Percentiles rank a stretch among this genome's conserved stretches.
Evolutionary conservation across 2,888 invertebrate species (phyloP).

Genomic region (Acronicta leporina): DNA sequence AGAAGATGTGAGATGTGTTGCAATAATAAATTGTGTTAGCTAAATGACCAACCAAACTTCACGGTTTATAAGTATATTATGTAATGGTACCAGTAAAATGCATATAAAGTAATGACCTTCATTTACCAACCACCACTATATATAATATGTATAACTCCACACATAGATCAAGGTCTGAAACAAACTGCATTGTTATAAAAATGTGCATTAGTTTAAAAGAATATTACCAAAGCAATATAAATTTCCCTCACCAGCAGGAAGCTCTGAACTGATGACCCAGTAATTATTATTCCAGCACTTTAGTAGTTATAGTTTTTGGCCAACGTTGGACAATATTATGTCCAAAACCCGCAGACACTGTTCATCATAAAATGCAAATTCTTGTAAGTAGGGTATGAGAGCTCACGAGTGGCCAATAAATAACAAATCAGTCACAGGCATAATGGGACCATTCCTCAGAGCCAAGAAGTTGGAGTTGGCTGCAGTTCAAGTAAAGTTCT

Average conservation of each 20-base stretch:
- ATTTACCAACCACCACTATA: no score
- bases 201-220: no score
- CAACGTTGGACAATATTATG: slow-evolving; percentile 42
- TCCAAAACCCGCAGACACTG: slow-evolving; percentile 51
- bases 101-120: no score
- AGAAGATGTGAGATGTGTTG: no score
- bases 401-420: slow-evolving; percentile 80
- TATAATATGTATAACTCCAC: no score
- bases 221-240: slow-evolving; percentile 10
- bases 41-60: no score
- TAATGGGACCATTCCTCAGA: slow-evolving; percentile 80
- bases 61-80: no score
- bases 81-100: no score
- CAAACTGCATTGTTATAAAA: no score
- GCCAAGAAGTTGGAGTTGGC: slow-evolving; percentile 82
- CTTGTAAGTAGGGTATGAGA: slow-evolving; percentile 63
- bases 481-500: slow-evolving; percentile 78
- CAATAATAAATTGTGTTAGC: no score
- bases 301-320: slow-evolving; percentile 47
- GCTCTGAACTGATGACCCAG: slow-evolving; percentile 20
- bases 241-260: not conserved
- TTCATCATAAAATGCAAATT: slow-evolving; percentile 61
- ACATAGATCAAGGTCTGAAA: no score
- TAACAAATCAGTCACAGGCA: slow-evolving; percentile 84
- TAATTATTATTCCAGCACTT: slow-evolving; percentile 44